Percentiles rank a stretch among this genome's conserved stretches.
Evolutionary conservation across 2,113 vertebrate genomes (phyloP).

Genomic region (Lichenostomus cassidix): DNA sequence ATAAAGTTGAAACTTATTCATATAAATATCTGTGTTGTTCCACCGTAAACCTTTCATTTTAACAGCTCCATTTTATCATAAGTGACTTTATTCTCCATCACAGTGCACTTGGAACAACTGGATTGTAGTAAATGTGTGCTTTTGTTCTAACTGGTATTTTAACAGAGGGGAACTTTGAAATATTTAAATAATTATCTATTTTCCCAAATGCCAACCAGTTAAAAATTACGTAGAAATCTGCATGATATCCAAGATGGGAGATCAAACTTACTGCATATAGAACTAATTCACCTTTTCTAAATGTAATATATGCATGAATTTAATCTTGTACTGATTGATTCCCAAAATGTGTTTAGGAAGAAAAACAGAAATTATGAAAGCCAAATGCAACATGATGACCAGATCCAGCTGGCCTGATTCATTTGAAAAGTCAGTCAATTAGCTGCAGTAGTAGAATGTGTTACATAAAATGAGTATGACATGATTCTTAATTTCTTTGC

Average conservation of each 20-base stretch:
- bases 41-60: slow-evolving; percentile 46
- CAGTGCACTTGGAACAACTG: slow-evolving; percentile 37
- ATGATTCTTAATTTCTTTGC: slow-evolving; percentile 12
- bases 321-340: neutral
- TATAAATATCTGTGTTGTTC: slow-evolving; percentile 34
- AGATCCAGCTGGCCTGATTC: neutral
- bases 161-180: slow-evolving; percentile 41
- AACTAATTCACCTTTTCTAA: slow-evolving; percentile 44
- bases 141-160: slow-evolving; percentile 64
- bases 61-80: slow-evolving; percentile 46
- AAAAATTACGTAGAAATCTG: slow-evolving; percentile 21
- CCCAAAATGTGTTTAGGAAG: neutral
- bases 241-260: slow-evolving; percentile 20
- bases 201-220: slow-evolving; percentile 29
- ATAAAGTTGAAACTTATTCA: slow-evolving; percentile 21
- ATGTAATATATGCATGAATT: neutral
- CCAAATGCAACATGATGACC: neutral
- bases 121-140: slow-evolving; percentile 44
- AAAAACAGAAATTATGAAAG: slow-evolving; percentile 11
- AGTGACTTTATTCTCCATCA: slow-evolving; percentile 26
- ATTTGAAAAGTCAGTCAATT: slow-evolving; percentile 23
- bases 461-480: neutral
- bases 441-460: neutral
- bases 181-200: slow-evolving; percentile 59
- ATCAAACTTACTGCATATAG: slow-evolving; percentile 17